phyloP scores from a whole-genome alignment of 2,888 invertebrate genomes.

The Parnassius apollo region DNA sequence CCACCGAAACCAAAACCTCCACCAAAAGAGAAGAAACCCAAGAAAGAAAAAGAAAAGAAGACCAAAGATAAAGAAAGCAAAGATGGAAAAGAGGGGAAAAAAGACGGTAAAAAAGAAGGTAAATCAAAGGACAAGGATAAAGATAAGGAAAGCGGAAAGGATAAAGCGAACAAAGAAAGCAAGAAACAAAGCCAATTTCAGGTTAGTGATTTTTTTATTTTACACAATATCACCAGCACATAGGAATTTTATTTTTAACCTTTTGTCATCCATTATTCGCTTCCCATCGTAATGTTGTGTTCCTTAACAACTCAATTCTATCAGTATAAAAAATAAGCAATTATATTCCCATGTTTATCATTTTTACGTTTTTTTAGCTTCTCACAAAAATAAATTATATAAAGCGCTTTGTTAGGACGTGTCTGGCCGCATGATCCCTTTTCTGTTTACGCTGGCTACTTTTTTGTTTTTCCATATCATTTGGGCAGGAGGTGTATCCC shows the following conservation, averaged over 20 bases:
- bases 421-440: constrained; percentile 71
- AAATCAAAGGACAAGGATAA: constrained; percentile 82
- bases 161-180: constrained; percentile 80
- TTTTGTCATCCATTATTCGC: constrained; percentile 51
- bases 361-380: constrained; percentile 50
- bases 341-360: constrained; percentile 22
- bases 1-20: constrained; percentile 84
- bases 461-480: constrained; percentile 81
- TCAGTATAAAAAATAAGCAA: constrained; percentile 30
- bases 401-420: constrained; percentile 60
- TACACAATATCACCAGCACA: constrained; percentile 58
- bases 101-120: constrained; percentile 82
- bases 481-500: constrained; percentile 88
- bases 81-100: constrained; percentile 76
- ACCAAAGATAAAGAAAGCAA: constrained; percentile 82
- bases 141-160: constrained; percentile 82
- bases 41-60: constrained; percentile 84
- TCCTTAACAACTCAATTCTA: constrained; percentile 51
- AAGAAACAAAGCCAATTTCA: constrained; percentile 85
- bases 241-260: constrained; percentile 63
- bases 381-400: constrained; percentile 36
- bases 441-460: constrained; percentile 80
- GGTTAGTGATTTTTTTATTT: constrained; percentile 62
- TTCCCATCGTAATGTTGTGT: constrained; percentile 63
- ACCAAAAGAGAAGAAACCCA: constrained; percentile 86